Conservation (phyloP, 92 coral and sea anemone genomes). For the Phymanthus crucifer region DNA sequence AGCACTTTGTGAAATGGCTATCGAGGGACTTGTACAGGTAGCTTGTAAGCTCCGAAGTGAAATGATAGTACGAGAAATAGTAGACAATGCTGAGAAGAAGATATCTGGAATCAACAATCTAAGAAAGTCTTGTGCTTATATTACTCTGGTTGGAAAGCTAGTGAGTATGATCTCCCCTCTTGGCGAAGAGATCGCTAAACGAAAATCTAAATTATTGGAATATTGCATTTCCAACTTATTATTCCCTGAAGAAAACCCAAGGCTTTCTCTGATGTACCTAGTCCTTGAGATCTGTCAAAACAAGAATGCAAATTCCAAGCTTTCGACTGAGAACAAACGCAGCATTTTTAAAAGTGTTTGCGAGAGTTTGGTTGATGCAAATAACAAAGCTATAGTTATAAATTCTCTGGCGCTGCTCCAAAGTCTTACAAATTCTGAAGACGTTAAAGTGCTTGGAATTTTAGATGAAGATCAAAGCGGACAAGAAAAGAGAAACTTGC, state of each 20-base stretch:
- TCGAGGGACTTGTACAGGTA: constrained; percentile 65
- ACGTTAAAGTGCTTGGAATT: constrained; percentile 1
- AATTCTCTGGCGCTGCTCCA: constrained; percentile 78
- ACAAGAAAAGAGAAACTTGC: constrained; percentile 9
- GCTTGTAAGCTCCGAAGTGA: constrained; percentile 63
- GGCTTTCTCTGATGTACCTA: constrained; percentile 65
- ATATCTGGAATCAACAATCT: constrained; percentile 59
- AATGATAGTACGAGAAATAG: constrained; percentile 64
- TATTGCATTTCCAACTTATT: constrained; percentile 50
- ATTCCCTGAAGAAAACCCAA: constrained; percentile 76
- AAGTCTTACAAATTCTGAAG: constrained; percentile 34
- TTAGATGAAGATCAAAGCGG: constrained; percentile 24
- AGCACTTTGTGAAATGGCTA: constrained; percentile 45
- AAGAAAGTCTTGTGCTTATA: constrained; percentile 65
- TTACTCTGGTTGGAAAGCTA: constrained; percentile 76
- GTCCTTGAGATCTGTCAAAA: constrained; percentile 58
- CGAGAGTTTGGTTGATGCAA: constrained; percentile 59
- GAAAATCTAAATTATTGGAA: constrained; percentile 41
- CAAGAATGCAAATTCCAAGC: constrained; percentile 28
- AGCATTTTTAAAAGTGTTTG: constrained; percentile 66
- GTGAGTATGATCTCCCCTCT: constrained; percentile 64
- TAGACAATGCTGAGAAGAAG: constrained; percentile 58
- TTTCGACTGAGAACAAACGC: constrained; percentile 40
- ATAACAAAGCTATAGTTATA: constrained; percentile 45
- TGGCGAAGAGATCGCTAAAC: constrained; percentile 43